Conservation (phyloP, 2,888 invertebrate species). For the Nudaria mundana region DNA sequence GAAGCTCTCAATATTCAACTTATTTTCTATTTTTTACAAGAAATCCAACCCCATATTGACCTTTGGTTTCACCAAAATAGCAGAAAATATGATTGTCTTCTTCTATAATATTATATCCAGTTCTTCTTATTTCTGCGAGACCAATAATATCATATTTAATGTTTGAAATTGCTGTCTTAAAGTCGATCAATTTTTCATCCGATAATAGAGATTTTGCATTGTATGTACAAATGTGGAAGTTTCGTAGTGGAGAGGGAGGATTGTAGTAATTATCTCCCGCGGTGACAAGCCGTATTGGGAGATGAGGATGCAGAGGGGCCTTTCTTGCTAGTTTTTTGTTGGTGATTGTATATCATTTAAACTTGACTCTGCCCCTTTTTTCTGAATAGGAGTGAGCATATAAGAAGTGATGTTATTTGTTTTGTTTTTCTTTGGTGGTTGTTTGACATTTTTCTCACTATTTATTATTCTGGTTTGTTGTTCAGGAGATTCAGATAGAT, state of each 20-base stretch:
- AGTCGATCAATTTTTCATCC: constrained; percentile 4
- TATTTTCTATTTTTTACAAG: neutral
- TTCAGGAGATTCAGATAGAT: neutral
- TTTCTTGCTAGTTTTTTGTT: neutral
- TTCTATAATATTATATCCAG: constrained; percentile 11
- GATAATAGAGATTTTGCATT: constrained; percentile 7
- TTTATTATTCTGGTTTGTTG: neutral
- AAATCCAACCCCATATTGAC: neutral
- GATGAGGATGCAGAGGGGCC: neutral
- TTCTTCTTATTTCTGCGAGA: constrained; percentile 14
- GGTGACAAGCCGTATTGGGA: constrained; percentile 11
- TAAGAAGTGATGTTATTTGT: neutral
- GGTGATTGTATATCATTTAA: neutral
- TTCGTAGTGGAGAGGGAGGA: constrained; percentile 1
- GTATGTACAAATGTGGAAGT: neutral
- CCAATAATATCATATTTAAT: constrained; percentile 9
- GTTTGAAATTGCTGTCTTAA: too few species aligned
- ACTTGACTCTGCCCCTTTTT: neutral
- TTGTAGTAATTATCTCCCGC: constrained; percentile 8
- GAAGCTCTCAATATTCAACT: too few species aligned
- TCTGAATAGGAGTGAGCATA: neutral
- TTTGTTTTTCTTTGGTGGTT: neutral
- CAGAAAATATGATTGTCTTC: too few species aligned
- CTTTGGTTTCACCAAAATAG: neutral
- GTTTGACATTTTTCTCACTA: neutral